These are phyloP conservation scores for Capitella teleta DNA, from an alignment of 1,140 invertebrate species.

Conservation along the genomic window DNA sequence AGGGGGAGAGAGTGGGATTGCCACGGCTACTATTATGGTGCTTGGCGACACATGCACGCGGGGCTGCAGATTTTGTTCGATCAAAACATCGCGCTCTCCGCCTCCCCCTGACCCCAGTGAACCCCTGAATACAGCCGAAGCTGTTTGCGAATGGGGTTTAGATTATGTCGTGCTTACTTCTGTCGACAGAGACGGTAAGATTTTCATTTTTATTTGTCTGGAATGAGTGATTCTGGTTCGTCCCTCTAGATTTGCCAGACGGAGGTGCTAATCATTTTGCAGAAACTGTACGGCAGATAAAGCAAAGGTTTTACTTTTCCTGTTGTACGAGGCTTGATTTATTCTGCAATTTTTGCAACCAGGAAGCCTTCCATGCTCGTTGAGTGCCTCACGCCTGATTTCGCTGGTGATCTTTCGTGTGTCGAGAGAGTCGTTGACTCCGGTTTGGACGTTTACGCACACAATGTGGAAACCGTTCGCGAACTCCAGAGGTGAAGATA, in stretches of 20 bases:
- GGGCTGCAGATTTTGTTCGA: conserved; percentile 91
- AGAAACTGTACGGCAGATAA: conserved; percentile 63
- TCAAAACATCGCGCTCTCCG: conserved; percentile 89
- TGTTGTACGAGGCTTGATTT: too few relatives aligned
- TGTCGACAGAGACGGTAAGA: conserved; percentile 84
- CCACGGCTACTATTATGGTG: conserved; percentile 54
- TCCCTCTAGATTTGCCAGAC: conserved; percentile 66
- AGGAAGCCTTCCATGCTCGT: conserved; percentile 64
- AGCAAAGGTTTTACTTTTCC: conserved; percentile 44
- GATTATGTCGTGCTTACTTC: conserved; percentile 97
- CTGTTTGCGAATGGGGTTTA: conserved; percentile 85
- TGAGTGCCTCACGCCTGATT: conserved; percentile 95
- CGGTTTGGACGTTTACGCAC: conserved; percentile 87
- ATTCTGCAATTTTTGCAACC: background rate
- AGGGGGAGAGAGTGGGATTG: conserved; percentile 47
- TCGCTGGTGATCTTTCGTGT: conserved; percentile 66
- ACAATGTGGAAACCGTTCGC: conserved; percentile 91
- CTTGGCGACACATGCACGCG: conserved; percentile 46
- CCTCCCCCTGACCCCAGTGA: conserved; percentile 81
- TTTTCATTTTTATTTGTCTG: conserved; percentile 1
- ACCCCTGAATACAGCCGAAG: conserved; percentile 82
- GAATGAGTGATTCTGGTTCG: conserved; percentile 1
- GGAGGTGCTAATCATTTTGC: conserved; percentile 86
- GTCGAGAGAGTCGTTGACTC: conserved; percentile 67
- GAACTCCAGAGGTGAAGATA: conserved; percentile 49